These are phyloP conservation scores for Acleris sparsana DNA, from an alignment of 2,888 invertebrate genomes.

Conservation along the genomic window DNA sequence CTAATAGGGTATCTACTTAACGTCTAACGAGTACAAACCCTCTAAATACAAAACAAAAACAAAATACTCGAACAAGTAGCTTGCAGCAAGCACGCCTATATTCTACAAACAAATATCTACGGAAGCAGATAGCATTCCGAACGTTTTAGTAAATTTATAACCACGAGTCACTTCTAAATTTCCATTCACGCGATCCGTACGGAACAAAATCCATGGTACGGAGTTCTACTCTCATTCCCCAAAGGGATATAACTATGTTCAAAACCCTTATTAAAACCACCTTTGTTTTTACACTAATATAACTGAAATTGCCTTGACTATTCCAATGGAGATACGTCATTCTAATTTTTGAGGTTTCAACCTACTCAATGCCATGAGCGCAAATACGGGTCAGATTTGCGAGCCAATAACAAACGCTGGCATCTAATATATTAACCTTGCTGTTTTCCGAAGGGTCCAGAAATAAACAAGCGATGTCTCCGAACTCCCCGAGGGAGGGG, in stretches of 20 bases:
- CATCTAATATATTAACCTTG: conserved; percentile 48
- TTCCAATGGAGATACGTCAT: background rate
- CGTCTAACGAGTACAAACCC: no score
- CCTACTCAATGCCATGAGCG: no score
- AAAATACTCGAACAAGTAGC: no score
- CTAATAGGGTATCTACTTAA: no score
- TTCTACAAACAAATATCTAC: no score
- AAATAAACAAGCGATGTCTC: conserved; percentile 51
- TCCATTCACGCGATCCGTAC: conserved; percentile 31
- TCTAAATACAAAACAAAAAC: no score
- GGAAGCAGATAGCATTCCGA: conserved; percentile 1
- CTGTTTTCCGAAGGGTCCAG: conserved; percentile 49
- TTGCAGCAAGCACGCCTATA: no score
- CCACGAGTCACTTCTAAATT: conserved; percentile 23
- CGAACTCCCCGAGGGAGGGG: conserved; percentile 43
- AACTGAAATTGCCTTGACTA: conserved; percentile 5
- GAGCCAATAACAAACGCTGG: background rate
- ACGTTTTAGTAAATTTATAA: conserved; percentile 15
- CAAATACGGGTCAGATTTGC: no score
- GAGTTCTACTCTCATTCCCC: no score
- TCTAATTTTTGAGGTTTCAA: no score
- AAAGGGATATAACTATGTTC: no score
- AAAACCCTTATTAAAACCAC: no score
- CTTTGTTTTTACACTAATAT: background rate
- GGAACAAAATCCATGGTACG: conserved; percentile 1